Conservation (phyloP, 2,888 invertebrate genomes). For the Pseudanteris insignis region DNA sequence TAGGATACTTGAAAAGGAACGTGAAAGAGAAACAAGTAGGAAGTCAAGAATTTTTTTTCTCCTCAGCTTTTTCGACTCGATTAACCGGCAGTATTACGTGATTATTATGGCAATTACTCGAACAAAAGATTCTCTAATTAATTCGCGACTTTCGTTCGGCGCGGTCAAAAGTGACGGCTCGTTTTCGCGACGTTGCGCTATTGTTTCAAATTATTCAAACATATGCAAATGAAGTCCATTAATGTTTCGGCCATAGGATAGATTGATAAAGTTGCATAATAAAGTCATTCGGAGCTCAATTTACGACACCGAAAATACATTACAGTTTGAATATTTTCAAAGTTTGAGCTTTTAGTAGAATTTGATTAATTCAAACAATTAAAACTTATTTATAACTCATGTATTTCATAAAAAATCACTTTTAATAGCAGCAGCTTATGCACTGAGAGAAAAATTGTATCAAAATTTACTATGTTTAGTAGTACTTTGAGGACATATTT, state of each 20-base stretch:
- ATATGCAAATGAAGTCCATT: constrained; percentile 19
- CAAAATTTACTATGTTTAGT: no score
- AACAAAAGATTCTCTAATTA: constrained; percentile 1
- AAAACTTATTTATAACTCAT: no score
- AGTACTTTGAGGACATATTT: no score
- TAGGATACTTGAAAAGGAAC: background rate
- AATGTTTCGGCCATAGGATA: constrained; percentile 7
- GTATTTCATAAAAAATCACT: no score
- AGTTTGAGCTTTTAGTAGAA: no score
- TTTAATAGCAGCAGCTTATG: no score
- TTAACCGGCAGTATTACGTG: background rate
- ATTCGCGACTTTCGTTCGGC: background rate
- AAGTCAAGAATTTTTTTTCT: background rate
- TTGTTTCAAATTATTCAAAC: constrained; percentile 21
- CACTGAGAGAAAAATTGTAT: no score
- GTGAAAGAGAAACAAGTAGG: constrained; percentile 1
- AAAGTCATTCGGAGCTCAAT: constrained; percentile 13
- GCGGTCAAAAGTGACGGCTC: background rate
- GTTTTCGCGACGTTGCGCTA: constrained; percentile 1
- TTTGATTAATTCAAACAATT: no score
- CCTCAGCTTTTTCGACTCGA: background rate
- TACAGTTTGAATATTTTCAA: no score
- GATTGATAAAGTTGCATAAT: constrained; percentile 22
- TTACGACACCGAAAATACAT: constrained; percentile 4
- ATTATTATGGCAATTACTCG: background rate